Base-by-base conservation (phyloP, 2,113 vertebrate species). In the Nicator chloris region DNA sequence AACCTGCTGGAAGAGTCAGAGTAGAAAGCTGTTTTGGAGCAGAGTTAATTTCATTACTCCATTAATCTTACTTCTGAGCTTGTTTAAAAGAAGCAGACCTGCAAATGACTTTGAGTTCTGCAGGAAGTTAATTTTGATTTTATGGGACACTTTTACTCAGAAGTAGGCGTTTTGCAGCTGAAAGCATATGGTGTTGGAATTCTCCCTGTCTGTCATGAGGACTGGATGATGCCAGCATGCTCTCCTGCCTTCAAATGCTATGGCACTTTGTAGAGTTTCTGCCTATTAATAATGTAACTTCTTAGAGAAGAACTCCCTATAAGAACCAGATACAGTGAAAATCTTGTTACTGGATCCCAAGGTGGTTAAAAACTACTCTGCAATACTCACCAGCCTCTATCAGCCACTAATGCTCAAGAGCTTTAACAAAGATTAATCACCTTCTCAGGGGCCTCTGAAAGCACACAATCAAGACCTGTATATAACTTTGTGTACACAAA, bases 111-210 rank as follows among this genome's bases (percentile, higher is more conserved):
- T 92, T 78, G 72, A 93, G 54, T 86, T 95, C 39, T 5, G 24
- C 69, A 92, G 57, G 82, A 84, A 94, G 65, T 86, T 78, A 83
- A 94, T 93, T 90, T 88, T 77, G 71, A 77, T 93, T 93, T 95
- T 94, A 87, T 85, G 47, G 30, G 71, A 5, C 39, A 65, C 45
- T 95, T 85, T 70, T 82, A 72, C n/a, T 57, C 42, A 86, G 75
- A 91, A 88, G 70, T 79, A 85, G 69, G 77, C 1, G 4, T 89
- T 92, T 72, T 87, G 54, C 66, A 91, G 82, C 78, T 86, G 79
- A 89, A 94, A 92, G 66, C 82, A 93, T 89, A 91, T 85, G 89
- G 70, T 65, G 63, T 14, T 71, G 69, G 86, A 87, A 85, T 92
- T 86, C 77, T 86, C 73, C 42, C 49, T 82, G 44, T 65, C 89